Evolutionary conservation across 2,113 vertebrate genomes (phyloP).

Genomic region (Nipponia nippon): DNA sequence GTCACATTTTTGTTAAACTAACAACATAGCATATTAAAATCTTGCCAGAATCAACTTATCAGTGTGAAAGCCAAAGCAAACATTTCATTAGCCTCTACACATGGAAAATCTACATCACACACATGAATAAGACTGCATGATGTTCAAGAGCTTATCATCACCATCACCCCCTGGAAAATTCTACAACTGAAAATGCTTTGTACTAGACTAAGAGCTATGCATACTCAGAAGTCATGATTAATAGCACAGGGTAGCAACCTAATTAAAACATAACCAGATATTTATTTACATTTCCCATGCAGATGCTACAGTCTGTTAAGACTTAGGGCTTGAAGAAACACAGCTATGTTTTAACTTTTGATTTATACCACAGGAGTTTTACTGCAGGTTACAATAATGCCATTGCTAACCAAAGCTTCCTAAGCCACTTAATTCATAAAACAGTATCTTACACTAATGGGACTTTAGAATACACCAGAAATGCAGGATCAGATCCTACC

Average conservation of each 20-base stretch:
- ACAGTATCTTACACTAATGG: neutral
- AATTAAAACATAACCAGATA: neutral
- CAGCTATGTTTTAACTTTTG: neutral
- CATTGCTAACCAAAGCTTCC: neutral
- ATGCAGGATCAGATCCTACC: neutral
- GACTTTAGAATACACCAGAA: neutral
- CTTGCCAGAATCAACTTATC: neutral
- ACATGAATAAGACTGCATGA: neutral
- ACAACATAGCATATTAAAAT: neutral
- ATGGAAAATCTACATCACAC: neutral
- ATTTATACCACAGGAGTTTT: neutral
- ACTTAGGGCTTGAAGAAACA: neutral
- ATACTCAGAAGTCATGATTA: neutral
- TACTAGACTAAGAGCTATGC: neutral
- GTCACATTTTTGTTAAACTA: conserved; percentile 22
- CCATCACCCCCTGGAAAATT: neutral
- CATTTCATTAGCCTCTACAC: neutral
- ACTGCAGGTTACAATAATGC: neutral
- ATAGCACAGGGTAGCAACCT: neutral
- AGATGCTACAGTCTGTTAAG: neutral
- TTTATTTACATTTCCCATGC: neutral
- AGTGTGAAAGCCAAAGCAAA: neutral
- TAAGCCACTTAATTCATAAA: neutral
- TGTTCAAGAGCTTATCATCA: neutral
- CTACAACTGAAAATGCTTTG: neutral